Conservation (phyloP, 2,888 invertebrate genomes). For the Vesta saturnalis region DNA sequence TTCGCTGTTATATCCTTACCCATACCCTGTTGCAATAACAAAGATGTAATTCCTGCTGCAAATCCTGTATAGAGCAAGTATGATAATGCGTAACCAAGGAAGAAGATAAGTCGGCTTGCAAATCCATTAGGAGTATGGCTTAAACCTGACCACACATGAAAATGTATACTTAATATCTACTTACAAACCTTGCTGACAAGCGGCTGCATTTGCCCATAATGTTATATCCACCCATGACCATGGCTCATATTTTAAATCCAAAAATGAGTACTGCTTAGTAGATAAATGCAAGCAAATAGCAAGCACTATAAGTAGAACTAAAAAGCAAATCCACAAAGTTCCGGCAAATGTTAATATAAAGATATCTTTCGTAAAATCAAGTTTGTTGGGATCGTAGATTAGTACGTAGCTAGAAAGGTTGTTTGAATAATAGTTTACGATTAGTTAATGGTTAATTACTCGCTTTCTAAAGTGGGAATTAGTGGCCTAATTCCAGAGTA, state of each 20-base stretch:
- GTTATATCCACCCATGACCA: slow-evolving; percentile 57
- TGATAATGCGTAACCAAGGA: slow-evolving; percentile 53
- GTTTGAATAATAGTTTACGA: too few relatives aligned
- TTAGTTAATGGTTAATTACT: too few relatives aligned
- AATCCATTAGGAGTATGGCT: slow-evolving; percentile 53
- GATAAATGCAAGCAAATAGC: slow-evolving; percentile 50
- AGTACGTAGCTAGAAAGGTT: slow-evolving; percentile 50
- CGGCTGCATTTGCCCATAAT: slow-evolving; percentile 57
- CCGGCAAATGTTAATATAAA: slow-evolving; percentile 56
- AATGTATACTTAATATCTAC: background rate
- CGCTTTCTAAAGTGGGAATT: slow-evolving; percentile 19
- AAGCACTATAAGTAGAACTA: slow-evolving; percentile 48
- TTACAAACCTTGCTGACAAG: slow-evolving; percentile 56
- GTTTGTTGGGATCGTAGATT: slow-evolving; percentile 48
- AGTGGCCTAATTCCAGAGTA: background rate
- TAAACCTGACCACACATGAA: slow-evolving; percentile 47
- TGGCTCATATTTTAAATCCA: slow-evolving; percentile 43
- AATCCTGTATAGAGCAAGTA: slow-evolving; percentile 57
- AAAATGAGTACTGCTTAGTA: slow-evolving; percentile 46
- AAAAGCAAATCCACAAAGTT: slow-evolving; percentile 53
- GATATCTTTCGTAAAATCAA: slow-evolving; percentile 53
- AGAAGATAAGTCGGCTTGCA: slow-evolving; percentile 51
- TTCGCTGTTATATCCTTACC: slow-evolving; percentile 36
- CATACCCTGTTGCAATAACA: slow-evolving; percentile 50
- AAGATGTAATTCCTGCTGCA: slow-evolving; percentile 56